Percentiles rank a stretch among this genome's conserved stretches.
Evolutionary conservation across 2,797 vertebrate genomes (phyloP).

Genomic region (Prionace glauca): DNA sequence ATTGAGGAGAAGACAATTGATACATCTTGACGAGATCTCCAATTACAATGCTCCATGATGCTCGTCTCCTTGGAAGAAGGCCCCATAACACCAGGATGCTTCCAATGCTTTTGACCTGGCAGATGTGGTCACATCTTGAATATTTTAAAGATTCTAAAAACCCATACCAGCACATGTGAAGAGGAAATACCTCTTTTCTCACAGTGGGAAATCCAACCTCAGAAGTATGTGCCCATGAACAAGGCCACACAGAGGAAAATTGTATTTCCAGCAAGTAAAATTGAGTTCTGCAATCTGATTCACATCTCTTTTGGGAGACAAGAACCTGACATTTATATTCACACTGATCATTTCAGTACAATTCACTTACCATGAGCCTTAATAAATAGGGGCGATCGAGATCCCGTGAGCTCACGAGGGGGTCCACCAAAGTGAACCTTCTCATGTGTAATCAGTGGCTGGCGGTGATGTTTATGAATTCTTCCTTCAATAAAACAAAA

Average conservation of each 20-base stretch:
- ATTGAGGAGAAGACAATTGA: too few species aligned
- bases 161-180: background rate
- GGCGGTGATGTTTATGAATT: conserved; percentile 61
- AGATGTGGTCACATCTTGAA: background rate
- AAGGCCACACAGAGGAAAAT: background rate
- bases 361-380: conserved; percentile 68
- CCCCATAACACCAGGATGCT: background rate
- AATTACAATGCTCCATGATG: background rate
- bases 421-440: conserved; percentile 54
- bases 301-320: background rate
- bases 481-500: conserved; percentile 49
- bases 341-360: background rate
- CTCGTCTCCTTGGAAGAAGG: background rate
- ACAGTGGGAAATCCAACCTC: background rate
- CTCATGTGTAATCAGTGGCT: conserved; percentile 67
- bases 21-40: too few species aligned
- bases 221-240: background rate
- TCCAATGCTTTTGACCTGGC: background rate
- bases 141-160: too few species aligned
- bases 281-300: background rate
- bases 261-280: background rate
- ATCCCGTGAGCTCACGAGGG: conserved; percentile 62
- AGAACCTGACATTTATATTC: background rate
- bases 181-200: background rate
- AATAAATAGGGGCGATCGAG: conserved; percentile 60